phyloP scores from a whole-genome alignment of 53 echinoderm and acorn worm species.

The Crossaster papposus region DNA sequence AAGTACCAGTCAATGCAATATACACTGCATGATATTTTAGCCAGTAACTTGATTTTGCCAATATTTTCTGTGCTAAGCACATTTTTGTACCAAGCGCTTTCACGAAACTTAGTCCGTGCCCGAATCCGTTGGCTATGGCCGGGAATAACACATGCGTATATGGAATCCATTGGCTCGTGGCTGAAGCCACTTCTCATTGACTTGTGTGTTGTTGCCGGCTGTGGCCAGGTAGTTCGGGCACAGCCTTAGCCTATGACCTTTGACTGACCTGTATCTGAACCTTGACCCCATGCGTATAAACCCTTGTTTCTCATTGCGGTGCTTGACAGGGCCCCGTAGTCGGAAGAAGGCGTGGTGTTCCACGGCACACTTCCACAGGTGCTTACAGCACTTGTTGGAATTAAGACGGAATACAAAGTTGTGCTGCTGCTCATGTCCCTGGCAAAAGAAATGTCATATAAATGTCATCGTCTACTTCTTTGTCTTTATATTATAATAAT shows the following conservation, averaged over 20 bases:
- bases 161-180: neutral
- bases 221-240: no score
- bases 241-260: neutral
- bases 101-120: neutral
- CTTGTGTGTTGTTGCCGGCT: neutral
- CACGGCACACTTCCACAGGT: conserved; percentile 98
- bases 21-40: no score
- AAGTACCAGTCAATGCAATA: no score
- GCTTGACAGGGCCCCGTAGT: conserved; percentile 83
- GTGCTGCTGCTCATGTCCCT: conserved; percentile 96
- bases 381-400: conserved; percentile 78
- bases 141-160: no score
- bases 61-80: no score
- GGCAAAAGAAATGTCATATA: neutral
- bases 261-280: conserved; percentile 95
- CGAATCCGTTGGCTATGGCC: neutral
- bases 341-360: conserved; percentile 99
- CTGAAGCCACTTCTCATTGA: neutral
- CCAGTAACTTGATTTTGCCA: no score
- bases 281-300: conserved; percentile 92
- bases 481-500: neutral
- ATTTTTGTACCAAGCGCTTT: neutral
- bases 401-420: conserved; percentile 95
- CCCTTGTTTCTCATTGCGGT: conserved; percentile 75
- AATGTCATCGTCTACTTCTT: neutral